Conservation (phyloP, 2,888 invertebrate genomes). For the Nebria brevicollis region DNA sequence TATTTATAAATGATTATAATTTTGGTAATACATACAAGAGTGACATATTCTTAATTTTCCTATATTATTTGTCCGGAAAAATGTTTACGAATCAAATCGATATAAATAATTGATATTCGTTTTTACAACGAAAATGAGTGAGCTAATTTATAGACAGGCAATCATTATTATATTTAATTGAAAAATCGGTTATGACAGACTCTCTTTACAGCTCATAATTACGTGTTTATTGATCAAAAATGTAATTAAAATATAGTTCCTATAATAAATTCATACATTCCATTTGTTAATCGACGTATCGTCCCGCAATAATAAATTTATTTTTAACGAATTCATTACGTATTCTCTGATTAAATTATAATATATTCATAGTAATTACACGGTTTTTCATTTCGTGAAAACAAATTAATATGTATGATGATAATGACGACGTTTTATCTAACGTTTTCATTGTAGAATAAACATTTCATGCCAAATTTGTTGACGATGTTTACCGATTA, state of each 20-base stretch:
- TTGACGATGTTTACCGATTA: neutral
- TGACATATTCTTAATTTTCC: too few relatives aligned
- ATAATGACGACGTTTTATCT: constrained; percentile 22
- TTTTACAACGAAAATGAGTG: neutral
- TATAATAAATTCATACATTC: constrained; percentile 15
- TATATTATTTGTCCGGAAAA: neutral
- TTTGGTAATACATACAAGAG: too few relatives aligned
- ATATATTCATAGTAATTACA: constrained; percentile 35
- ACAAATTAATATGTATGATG: constrained; percentile 40
- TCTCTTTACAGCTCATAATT: constrained; percentile 11
- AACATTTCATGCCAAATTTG: constrained; percentile 12
- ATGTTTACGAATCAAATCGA: neutral
- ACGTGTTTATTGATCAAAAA: constrained; percentile 14
- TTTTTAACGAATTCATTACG: constrained; percentile 29
- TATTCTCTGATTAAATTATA: constrained; percentile 37
- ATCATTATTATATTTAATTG: neutral
- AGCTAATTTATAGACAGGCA: neutral
- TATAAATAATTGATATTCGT: neutral
- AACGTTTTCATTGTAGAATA: constrained; percentile 28
- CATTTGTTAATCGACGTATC: constrained; percentile 15
- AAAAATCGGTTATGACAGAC: neutral
- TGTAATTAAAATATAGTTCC: constrained; percentile 14
- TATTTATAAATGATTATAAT: too few relatives aligned
- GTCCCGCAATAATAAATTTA: constrained; percentile 9
- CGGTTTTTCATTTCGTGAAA: constrained; percentile 24